phyloP scores from a whole-genome alignment of 2,113 vertebrate species.

The Diglossa brunneiventris region DNA sequence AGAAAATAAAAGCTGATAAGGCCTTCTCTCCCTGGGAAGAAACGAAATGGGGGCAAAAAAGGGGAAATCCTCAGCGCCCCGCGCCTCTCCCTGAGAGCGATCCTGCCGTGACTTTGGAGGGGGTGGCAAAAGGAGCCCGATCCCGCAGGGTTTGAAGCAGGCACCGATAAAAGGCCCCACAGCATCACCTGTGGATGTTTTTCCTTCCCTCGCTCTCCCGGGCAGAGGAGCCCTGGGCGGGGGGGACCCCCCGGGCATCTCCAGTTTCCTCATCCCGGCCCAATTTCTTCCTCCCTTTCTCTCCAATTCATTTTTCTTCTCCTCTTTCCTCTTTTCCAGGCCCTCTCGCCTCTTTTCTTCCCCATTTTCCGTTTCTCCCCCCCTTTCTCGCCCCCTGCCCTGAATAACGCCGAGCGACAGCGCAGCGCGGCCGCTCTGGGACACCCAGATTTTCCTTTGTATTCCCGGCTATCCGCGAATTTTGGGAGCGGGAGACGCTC shows the following conservation, averaged over 20 bases:
- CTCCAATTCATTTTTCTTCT: neutral
- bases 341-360: neutral
- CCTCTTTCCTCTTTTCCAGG: neutral
- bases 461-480: neutral
- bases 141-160: neutral
- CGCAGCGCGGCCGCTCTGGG: neutral
- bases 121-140: neutral
- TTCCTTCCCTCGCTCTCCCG: neutral
- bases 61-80: neutral
- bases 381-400: neutral
- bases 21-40: neutral
- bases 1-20: constrained; percentile 39
- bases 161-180: neutral
- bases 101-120: constrained; percentile 55
- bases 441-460: accelerated
- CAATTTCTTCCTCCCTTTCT: neutral
- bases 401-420: neutral
- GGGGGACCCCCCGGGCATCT: neutral
- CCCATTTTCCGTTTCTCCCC: too few species aligned
- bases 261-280: neutral
- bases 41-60: neutral
- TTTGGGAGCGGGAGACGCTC: neutral
- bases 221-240: neutral
- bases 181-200: constrained; percentile 49
- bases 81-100: neutral